These are phyloP conservation scores for Rhaphigaster nebulosa DNA, from an alignment of 2,888 invertebrate genomes.

Conservation along the genomic window DNA sequence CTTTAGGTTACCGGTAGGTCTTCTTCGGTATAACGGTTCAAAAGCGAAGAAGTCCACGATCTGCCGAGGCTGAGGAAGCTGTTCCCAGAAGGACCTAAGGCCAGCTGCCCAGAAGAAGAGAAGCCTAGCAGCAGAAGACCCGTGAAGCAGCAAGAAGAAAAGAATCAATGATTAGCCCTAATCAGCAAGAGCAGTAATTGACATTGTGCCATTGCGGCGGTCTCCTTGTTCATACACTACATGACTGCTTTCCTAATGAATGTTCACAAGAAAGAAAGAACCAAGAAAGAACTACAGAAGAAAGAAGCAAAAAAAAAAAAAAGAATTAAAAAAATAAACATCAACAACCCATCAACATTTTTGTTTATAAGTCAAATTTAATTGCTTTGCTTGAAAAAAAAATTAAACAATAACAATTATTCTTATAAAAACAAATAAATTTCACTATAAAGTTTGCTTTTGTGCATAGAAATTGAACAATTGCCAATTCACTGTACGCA, in stretches of 20 bases:
- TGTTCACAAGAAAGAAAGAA: not conserved
- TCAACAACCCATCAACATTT: conserved; percentile 9
- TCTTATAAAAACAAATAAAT: not conserved
- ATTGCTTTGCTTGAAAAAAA: not conserved
- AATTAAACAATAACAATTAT: not conserved
- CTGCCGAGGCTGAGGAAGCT: not conserved
- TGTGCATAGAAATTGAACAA: not conserved
- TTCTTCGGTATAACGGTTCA: conserved; percentile 33
- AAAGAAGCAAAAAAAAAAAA: not conserved
- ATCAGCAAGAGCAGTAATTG: conserved; percentile 34
- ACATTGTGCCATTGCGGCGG: conserved; percentile 6
- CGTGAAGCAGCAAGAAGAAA: conserved; percentile 40
- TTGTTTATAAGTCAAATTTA: not conserved
- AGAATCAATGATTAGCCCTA: not conserved
- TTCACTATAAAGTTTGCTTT: not conserved
- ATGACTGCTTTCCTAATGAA: conserved; percentile 26
- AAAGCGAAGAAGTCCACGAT: not conserved
- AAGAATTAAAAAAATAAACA: not conserved
- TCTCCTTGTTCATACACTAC: conserved; percentile 10
- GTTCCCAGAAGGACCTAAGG: not conserved
- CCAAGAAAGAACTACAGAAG: conserved; percentile 1
- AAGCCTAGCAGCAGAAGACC: not conserved
- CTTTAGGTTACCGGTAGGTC: conserved; percentile 14
- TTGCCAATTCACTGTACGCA: not conserved
- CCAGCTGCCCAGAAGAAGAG: not conserved